Evolutionary conservation across 2,797 vertebrate species (phyloP).

Genomic region (Neoniphon sammara): DNA sequence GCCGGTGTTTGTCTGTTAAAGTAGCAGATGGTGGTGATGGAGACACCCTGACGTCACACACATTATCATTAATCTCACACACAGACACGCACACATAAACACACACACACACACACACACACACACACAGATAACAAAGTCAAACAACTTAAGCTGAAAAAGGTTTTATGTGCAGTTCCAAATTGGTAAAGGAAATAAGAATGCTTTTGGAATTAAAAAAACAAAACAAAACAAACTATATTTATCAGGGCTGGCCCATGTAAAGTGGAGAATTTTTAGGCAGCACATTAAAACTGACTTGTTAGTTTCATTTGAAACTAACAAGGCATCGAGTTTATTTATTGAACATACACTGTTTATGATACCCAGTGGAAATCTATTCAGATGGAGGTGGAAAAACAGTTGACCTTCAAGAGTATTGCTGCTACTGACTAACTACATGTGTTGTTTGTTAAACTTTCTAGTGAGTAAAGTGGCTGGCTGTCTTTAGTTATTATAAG

Average conservation of each 20-base stretch:
- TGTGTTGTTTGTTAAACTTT: too few species aligned
- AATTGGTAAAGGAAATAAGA: background rate
- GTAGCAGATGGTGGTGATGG: slow-evolving; percentile 74
- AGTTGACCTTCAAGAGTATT: too few species aligned
- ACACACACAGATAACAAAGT: slow-evolving; percentile 8
- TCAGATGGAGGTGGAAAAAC: too few species aligned
- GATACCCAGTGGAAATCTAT: too few species aligned
- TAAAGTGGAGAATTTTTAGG: background rate
- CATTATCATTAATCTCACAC: slow-evolving; percentile 76
- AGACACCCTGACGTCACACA: slow-evolving; percentile 62
- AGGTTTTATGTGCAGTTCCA: background rate
- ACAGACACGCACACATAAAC: slow-evolving; percentile 28
- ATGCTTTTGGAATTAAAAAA: background rate
- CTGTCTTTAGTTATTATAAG: too few species aligned
- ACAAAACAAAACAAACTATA: too few species aligned
- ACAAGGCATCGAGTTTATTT: too few species aligned
- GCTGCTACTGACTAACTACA: too few species aligned
- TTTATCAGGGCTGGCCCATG: too few species aligned
- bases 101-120: slow-evolving; percentile 19
- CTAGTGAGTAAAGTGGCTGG: too few species aligned
- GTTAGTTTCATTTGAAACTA: background rate
- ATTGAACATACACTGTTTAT: too few species aligned
- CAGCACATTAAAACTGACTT: background rate
- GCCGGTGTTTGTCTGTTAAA: slow-evolving; percentile 68
- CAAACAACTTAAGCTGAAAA: slow-evolving; percentile 19